Conservation (phyloP, 2,888 invertebrate species). For the Corbicula japonica region DNA sequence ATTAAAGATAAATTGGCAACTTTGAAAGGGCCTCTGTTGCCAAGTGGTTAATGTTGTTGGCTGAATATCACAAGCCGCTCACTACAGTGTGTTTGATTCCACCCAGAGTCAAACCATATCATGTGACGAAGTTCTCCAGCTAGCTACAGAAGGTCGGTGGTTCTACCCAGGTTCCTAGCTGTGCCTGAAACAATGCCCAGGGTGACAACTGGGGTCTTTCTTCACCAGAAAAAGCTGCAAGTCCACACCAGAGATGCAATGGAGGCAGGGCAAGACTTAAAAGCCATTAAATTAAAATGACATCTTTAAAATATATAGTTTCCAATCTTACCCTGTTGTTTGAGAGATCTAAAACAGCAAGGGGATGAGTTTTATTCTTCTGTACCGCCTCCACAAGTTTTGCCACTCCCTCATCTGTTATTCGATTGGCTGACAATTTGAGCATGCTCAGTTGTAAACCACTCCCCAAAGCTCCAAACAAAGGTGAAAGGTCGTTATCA, state of each 20-base stretch:
- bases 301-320: background rate
- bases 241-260: background rate
- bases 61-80: too few species aligned
- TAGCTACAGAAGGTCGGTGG: too few species aligned
- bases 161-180: too few species aligned
- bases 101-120: too few species aligned
- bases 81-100: too few species aligned
- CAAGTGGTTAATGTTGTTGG: too few species aligned
- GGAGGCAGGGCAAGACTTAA: background rate
- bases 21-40: too few species aligned
- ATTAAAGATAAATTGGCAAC: too few species aligned
- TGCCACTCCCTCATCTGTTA: conserved; percentile 74
- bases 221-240: too few species aligned
- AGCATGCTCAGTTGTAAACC: conserved; percentile 79
- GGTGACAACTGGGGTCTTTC: too few species aligned
- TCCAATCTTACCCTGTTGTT: conserved; percentile 73
- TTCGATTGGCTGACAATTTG: conserved; percentile 80
- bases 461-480: conserved; percentile 70
- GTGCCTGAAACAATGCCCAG: too few species aligned
- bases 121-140: too few species aligned
- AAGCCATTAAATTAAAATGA: background rate
- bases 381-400: conserved; percentile 70
- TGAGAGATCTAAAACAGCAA: conserved; percentile 78
- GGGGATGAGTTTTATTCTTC: conserved; percentile 70
- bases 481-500: conserved; percentile 75